phyloP scores from a whole-genome alignment of 2,888 invertebrate species.

The Chelonus formosanus region DNA sequence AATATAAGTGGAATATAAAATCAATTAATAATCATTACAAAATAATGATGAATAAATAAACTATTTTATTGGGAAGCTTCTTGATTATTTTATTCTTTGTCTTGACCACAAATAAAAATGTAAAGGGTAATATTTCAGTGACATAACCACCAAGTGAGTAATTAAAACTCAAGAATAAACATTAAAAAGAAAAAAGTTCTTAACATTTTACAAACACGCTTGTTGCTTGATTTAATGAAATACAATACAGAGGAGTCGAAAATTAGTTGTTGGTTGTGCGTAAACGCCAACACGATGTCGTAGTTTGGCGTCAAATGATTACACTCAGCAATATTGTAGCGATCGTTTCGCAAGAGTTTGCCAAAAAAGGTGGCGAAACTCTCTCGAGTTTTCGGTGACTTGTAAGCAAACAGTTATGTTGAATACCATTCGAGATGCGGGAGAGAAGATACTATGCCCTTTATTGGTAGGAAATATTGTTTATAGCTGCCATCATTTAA shows the following conservation, averaged over 20 bases:
- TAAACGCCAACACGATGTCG: constrained; percentile 1
- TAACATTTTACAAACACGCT: too few relatives aligned
- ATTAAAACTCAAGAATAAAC: constrained; percentile 9
- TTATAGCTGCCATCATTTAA: not conserved
- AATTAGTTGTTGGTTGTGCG: constrained; percentile 15
- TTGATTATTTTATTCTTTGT: too few relatives aligned
- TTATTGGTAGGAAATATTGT: constrained; percentile 27
- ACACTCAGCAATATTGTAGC: constrained; percentile 26
- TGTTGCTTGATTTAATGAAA: not conserved
- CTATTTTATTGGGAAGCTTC: too few relatives aligned
- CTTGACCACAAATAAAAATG: constrained; percentile 4
- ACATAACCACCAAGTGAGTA: constrained; percentile 1
- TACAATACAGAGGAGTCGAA: not conserved
- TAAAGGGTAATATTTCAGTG: constrained; percentile 11
- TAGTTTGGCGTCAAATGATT: constrained; percentile 19
- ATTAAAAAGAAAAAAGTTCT: not conserved
- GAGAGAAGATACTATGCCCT: constrained; percentile 18
- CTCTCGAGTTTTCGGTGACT: constrained; percentile 36
- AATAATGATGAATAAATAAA: too few relatives aligned
- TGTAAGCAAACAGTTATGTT: too few relatives aligned
- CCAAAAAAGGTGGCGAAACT: constrained; percentile 43
- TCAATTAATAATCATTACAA: too few relatives aligned
- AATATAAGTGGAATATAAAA: too few relatives aligned
- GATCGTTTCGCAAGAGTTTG: constrained; percentile 38
- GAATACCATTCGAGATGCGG: constrained; percentile 19